Evolutionary conservation across 2,113 vertebrate genomes (phyloP).

Genomic region (Ammodytes marinus): DNA sequence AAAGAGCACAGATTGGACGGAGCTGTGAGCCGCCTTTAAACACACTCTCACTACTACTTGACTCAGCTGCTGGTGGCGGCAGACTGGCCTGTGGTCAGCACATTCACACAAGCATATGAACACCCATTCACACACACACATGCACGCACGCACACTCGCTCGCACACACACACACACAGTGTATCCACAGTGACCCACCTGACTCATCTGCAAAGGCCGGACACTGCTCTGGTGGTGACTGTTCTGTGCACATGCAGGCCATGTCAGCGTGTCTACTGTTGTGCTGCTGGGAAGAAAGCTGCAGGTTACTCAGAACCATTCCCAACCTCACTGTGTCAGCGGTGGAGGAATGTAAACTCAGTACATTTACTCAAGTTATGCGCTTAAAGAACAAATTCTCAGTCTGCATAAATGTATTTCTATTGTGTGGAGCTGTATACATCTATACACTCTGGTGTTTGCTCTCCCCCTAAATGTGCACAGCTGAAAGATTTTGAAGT

Average conservation of each 20-base stretch:
- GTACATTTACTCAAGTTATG: too few relatives aligned
- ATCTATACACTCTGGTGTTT: too few relatives aligned
- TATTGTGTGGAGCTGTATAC: too few relatives aligned
- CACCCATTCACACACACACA: slow-evolving; percentile 13
- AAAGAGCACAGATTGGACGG: slow-evolving; percentile 20
- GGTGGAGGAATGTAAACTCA: too few relatives aligned
- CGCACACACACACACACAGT: slow-evolving; percentile 16
- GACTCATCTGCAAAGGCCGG: slow-evolving; percentile 53
- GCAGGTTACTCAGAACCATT: slow-evolving; percentile 42
- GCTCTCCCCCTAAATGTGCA: too few relatives aligned
- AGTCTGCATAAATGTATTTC: too few relatives aligned
- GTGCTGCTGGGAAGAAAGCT: slow-evolving; percentile 52
- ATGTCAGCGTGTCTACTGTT: slow-evolving; percentile 53
- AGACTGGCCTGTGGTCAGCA: slow-evolving; percentile 64
- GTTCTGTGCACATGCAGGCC: background rate
- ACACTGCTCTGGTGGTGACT: slow-evolving; percentile 15
- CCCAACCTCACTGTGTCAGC: background rate
- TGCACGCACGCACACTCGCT: slow-evolving; percentile 18
- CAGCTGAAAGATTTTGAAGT: too few relatives aligned
- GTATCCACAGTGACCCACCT: slow-evolving; percentile 17
- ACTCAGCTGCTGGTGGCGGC: slow-evolving; percentile 59
- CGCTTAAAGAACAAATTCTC: too few relatives aligned
- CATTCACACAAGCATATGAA: slow-evolving; percentile 23
- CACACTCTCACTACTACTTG: slow-evolving; percentile 23
- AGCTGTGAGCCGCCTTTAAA: slow-evolving; percentile 11